Conservation (phyloP, 2,888 invertebrate genomes). For the Abrostola triplasia region DNA sequence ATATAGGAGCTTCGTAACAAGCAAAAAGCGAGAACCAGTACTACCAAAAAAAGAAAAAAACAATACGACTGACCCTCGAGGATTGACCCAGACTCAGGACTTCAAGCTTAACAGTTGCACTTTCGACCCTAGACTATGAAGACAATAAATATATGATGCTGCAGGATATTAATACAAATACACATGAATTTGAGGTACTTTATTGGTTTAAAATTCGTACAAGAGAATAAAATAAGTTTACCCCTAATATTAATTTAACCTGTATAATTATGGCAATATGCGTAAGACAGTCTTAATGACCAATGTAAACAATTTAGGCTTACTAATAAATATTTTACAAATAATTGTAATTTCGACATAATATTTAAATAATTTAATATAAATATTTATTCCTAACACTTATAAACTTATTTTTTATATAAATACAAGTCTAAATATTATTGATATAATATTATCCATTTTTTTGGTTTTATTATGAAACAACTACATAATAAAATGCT, state of each 20-base stretch:
- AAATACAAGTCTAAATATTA: slow-evolving; percentile 41
- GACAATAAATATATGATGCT: not conserved
- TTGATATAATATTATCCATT: slow-evolving; percentile 41
- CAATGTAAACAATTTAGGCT: slow-evolving; percentile 4
- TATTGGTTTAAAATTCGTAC: slow-evolving; percentile 55
- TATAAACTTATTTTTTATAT: slow-evolving; percentile 22
- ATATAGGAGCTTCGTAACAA: no score
- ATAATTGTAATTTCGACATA: slow-evolving; percentile 3
- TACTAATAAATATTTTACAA: slow-evolving; percentile 34
- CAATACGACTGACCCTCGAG: no score
- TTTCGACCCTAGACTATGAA: not conserved
- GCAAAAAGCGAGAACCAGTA: no score
- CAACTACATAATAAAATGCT: slow-evolving; percentile 1
- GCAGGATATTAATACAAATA: slow-evolving; percentile 6
- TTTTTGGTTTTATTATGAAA: slow-evolving; percentile 30
- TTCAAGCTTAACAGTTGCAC: no score
- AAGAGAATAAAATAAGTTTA: slow-evolving; percentile 33
- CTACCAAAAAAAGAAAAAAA: no score
- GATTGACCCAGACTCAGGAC: no score
- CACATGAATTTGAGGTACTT: slow-evolving; percentile 54
- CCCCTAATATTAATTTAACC: slow-evolving; percentile 4
- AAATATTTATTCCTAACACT: slow-evolving; percentile 33
- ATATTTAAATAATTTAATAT: slow-evolving; percentile 31
- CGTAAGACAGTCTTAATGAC: slow-evolving; percentile 10
- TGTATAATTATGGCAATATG: slow-evolving; percentile 43